Base-by-base conservation (phyloP, 2,888 invertebrate genomes). In the Chymomyza amoena region DNA sequence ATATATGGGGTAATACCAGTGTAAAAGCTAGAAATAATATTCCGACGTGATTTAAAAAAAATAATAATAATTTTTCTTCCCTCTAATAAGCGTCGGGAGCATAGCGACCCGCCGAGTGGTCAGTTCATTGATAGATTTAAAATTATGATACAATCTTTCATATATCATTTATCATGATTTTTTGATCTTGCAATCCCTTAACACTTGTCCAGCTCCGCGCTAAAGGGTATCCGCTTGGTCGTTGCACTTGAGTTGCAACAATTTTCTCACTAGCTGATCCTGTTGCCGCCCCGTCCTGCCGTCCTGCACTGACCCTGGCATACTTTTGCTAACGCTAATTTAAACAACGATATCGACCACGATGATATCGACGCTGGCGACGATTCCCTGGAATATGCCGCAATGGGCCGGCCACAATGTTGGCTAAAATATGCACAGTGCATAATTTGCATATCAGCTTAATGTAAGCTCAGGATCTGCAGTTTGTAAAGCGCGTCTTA, bases 381-480 rank as follows among this genome's bases (percentile, higher is more conserved):
- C 20, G 57, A 57, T 60, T 83, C 83, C 66, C 39, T 62, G 83
- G 87, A 83, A 83, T 78, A 76, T 15, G 60, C 36, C 25, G 60
- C 52, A 18, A 25, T 57, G 20, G 39, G 13, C 13, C 39, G 39
- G 13, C 13, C 39, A 13, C 54, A 54, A 54, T 54, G 54, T n/a
- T 54, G 54, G 72, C 72, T 64, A 61, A 66, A 36, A 63, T 63
- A 59, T 54, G 64, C 68, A 66, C 70, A 63, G 64, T 69, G 79
- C 81, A 81, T 81, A 85, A 85, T 85, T 85, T 85, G 88, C 84
- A 85, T 85, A 85, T 85, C 85, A 82, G 82, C 77, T 87, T 82
- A 87, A 88, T 88, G 87, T 80, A 88, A 79, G 79, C 82, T 69
- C 70, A 73, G 68, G 79, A 79, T 79, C 79, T 81, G 78, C 73